Evolutionary conservation across 2,888 invertebrate species (phyloP).

Genomic region (Leptinotarsa haldemani): DNA sequence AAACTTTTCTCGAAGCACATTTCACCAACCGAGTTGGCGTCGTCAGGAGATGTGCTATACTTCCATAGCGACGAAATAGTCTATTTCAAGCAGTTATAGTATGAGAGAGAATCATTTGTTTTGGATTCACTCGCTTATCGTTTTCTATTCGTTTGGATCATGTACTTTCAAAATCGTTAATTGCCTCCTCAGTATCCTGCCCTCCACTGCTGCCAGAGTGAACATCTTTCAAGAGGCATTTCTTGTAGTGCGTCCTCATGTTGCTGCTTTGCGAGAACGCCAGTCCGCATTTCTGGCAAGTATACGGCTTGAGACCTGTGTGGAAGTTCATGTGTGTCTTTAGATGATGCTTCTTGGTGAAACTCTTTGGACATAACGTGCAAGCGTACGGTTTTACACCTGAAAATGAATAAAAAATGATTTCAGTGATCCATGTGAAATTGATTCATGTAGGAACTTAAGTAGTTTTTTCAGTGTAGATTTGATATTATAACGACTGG

Average conservation of each 20-base stretch:
- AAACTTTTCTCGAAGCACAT: no score
- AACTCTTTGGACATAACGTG: slow-evolving; percentile 78
- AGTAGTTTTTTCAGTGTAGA: no score
- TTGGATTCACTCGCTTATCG: background rate
- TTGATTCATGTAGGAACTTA: no score
- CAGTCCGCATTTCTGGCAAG: slow-evolving; percentile 78
- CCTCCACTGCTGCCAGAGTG: background rate
- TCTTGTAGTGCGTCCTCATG: slow-evolving; percentile 87
- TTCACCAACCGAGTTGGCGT: no score
- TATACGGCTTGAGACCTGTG: slow-evolving; percentile 84
- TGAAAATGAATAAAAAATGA: slow-evolving; percentile 57
- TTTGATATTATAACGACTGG: no score
- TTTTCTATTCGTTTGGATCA: background rate
- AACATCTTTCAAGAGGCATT: slow-evolving; percentile 69
- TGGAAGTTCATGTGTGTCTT: slow-evolving; percentile 89
- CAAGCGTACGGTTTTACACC: slow-evolving; percentile 82
- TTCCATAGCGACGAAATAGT: no score
- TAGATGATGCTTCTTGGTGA: slow-evolving; percentile 87
- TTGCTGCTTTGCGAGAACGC: slow-evolving; percentile 88
- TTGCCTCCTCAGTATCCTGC: slow-evolving; percentile 10
- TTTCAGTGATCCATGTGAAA: background rate
- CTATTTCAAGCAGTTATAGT: no score
- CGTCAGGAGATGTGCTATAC: no score
- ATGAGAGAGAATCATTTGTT: no score
- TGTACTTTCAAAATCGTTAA: background rate